Conservation (phyloP, 2,797 vertebrate species). For the Spheniscus humboldti region DNA sequence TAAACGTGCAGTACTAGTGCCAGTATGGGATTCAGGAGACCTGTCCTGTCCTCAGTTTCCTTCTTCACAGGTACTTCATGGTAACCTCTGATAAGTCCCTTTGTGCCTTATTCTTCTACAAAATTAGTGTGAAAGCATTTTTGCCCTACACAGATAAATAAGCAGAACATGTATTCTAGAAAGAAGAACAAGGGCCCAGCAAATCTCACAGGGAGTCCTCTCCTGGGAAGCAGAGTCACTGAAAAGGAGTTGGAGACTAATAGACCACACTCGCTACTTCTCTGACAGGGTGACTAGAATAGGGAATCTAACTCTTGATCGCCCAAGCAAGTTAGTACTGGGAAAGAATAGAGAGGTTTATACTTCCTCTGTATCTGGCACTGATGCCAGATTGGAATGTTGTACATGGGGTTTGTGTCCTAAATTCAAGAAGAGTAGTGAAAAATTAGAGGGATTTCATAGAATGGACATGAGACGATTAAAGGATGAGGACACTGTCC, state of each 20-base stretch:
- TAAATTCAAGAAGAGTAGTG: not conserved
- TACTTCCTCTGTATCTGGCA: not conserved
- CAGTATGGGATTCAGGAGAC: not conserved
- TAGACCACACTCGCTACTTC: not conserved
- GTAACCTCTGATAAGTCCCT: not conserved
- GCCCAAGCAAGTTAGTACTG: not conserved
- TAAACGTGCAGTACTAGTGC: not conserved
- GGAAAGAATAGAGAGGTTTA: not conserved
- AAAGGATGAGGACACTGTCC: not conserved
- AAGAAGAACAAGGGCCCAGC: not conserved
- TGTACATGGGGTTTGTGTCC: not conserved
- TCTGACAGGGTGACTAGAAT: not conserved
- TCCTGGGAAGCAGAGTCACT: not conserved
- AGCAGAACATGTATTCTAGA: not conserved
- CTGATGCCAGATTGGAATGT: not conserved
- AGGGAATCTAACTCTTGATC: not conserved
- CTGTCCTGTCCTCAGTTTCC: not conserved
- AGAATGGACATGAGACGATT: not conserved
- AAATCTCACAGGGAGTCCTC: not conserved
- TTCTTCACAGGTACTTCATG: not conserved
- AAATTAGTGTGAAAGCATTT: not conserved
- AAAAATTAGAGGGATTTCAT: not conserved
- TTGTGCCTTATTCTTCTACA: not conserved
- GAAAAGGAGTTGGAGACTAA: not conserved
- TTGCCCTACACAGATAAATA: not conserved